phyloP scores from a whole-genome alignment of 2,888 invertebrate genomes.

The Apantesis nais region DNA sequence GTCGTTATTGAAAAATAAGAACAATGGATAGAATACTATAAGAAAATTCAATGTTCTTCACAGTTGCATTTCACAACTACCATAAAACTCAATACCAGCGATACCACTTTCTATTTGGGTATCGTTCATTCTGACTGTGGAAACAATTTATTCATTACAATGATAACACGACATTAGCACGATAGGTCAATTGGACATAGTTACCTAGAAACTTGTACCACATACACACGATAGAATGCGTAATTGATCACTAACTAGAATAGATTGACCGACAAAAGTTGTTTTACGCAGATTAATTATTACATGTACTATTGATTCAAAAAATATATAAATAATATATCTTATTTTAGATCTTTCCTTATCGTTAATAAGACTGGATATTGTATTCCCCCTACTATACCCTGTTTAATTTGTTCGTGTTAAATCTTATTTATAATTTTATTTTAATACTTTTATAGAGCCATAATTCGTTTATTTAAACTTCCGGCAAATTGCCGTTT shows the following conservation, averaged over 20 bases:
- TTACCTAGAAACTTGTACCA: conserved; percentile 25
- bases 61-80: background rate
- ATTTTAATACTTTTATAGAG: background rate
- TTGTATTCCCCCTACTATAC: no score
- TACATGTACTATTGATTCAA: background rate
- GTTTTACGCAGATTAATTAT: background rate
- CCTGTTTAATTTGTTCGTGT: no score
- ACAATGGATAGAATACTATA: background rate
- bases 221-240: conserved; percentile 21
- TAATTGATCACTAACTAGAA: conserved; percentile 17
- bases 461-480: background rate
- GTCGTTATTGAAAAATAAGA: background rate
- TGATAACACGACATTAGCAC: conserved; percentile 27
- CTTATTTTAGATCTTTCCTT: no score
- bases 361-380: background rate
- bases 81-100: conserved; percentile 8
- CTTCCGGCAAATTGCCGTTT: background rate
- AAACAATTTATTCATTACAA: conserved; percentile 45
- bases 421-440: background rate
- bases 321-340: no score
- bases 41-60: background rate
- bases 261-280: background rate
- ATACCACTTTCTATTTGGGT: conserved; percentile 19
- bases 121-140: conserved; percentile 15
- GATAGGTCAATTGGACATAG: conserved; percentile 35